phyloP scores from a whole-genome alignment of 2,113 vertebrate species.

The Columbina picui region DNA sequence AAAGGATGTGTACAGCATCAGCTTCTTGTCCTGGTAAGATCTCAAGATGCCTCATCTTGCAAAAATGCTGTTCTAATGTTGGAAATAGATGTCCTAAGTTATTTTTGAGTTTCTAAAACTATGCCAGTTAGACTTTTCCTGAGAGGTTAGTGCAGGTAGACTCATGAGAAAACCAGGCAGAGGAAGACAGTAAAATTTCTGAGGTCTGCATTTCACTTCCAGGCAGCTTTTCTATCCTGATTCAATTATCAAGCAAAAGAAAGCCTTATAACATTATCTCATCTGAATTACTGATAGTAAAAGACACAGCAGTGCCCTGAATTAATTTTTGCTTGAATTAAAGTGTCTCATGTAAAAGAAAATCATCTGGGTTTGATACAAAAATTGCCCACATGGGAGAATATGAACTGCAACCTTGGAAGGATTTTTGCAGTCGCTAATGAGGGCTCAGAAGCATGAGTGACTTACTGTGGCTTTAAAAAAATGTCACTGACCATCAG shows the following conservation, averaged over 20 bases:
- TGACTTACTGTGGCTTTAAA: not conserved
- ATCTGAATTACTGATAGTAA: not conserved
- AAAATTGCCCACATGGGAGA: not conserved
- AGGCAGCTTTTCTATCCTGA: not conserved
- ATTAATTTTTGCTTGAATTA: slow-evolving; percentile 24
- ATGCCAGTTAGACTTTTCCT: not conserved
- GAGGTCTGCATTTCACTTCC: not conserved
- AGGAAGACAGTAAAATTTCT: not conserved
- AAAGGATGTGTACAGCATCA: not conserved
- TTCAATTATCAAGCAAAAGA: not conserved
- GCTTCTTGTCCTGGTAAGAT: not conserved
- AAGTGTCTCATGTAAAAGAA: not conserved
- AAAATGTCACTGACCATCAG: not conserved
- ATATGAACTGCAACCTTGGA: not conserved
- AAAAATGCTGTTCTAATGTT: not conserved
- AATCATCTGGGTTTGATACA: slow-evolving; percentile 10
- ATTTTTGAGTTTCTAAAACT: not conserved
- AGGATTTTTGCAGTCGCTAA: slow-evolving; percentile 23
- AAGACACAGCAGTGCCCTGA: not conserved
- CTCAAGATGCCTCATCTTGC: not conserved
- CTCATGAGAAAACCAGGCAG: not conserved
- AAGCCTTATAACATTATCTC: not conserved
- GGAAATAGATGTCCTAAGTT: not conserved
- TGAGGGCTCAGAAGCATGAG: not conserved
- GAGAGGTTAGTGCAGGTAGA: not conserved